Evolutionary conservation across 2,888 invertebrate genomes (phyloP), one percentile per base, ranked within the genome.

Genomic region (Bugula neritina): DNA sequence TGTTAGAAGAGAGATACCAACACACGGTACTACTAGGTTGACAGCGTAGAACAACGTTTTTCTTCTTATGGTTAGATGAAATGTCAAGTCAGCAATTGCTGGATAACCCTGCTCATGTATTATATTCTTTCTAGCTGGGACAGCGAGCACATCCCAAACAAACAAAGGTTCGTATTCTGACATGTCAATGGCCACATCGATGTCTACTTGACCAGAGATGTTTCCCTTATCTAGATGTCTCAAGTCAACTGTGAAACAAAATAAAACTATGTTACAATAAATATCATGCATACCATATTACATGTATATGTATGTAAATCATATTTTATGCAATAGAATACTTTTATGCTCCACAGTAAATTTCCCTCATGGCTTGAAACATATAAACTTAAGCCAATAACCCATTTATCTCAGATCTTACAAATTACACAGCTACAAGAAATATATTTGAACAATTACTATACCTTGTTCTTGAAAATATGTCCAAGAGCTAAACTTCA

Each of bases 161-260:
- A 96, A 96, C 80, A 94, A 94, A 84, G 94, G 92, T 87, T 98
- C 98, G 88, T 97, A 98, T 86, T 96, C 97, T 72, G 93, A 92
- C 76, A 98, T 89, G 86, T 98, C 98, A 74, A 98, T 95, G 72
- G 97, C 97, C 21, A 78, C 75, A 2, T 75, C 73, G 54, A 82
- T 80, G 1, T 74, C 72, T 23, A 72, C 70, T 21, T 72, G 71
- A 1, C 58, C 72, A n/a, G 72, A 55, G 0, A 54, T 55, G 35
- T 43, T 27, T 25, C 71, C 73, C 72, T 72, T 72, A 1, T 55
- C 34, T 35, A 76, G 80, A 73, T 85, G 84, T 54, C 82, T 80
- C 10, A 85, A 77, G 73, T 84, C 85, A 13, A 84, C 84, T 69
- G 31, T 5, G n/a, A 63, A 76, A 0, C 85, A 86, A 76, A 86